Evolutionary conservation across 2,888 invertebrate genomes (phyloP).

Genomic region (Hedychridium roseum): DNA sequence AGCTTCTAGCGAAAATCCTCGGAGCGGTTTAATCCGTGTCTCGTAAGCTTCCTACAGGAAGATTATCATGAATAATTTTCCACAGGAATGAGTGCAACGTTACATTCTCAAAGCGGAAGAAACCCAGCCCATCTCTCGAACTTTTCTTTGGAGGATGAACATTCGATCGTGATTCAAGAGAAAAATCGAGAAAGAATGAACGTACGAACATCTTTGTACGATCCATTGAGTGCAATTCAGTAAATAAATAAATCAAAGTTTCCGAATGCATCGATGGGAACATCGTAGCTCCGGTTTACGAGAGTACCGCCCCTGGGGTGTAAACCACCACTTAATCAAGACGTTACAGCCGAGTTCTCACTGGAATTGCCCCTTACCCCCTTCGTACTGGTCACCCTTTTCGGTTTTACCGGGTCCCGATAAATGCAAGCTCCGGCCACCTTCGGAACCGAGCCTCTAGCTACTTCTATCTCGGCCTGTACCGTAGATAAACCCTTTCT

Average conservation of each 20-base stretch:
- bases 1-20: slow-evolving; percentile 14
- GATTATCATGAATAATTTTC: slow-evolving; percentile 29
- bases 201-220: too few relatives aligned
- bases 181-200: too few relatives aligned
- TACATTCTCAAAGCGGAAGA: too few relatives aligned
- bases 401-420: slow-evolving; percentile 26
- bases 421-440: slow-evolving; percentile 20
- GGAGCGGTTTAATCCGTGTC: slow-evolving; percentile 26
- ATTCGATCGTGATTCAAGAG: too few relatives aligned
- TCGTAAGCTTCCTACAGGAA: slow-evolving; percentile 12
- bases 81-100: slow-evolving; percentile 20
- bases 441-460: slow-evolving; percentile 2
- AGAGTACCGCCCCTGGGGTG: slow-evolving; percentile 40
- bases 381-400: slow-evolving; percentile 24
- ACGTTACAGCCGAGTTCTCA: slow-evolving; percentile 45
- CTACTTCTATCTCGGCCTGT: too few relatives aligned
- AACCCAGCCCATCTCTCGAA: too few relatives aligned
- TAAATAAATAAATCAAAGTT: too few relatives aligned
- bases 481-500: too few relatives aligned
- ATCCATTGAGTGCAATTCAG: too few relatives aligned
- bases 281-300: slow-evolving; percentile 29
- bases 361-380: slow-evolving; percentile 28
- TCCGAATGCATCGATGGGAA: too few relatives aligned
- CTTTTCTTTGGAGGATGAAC: too few relatives aligned
- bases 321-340: slow-evolving; percentile 58